phyloP scores from a whole-genome alignment of 1,140 invertebrate genomes.

The Thrips palmi region DNA sequence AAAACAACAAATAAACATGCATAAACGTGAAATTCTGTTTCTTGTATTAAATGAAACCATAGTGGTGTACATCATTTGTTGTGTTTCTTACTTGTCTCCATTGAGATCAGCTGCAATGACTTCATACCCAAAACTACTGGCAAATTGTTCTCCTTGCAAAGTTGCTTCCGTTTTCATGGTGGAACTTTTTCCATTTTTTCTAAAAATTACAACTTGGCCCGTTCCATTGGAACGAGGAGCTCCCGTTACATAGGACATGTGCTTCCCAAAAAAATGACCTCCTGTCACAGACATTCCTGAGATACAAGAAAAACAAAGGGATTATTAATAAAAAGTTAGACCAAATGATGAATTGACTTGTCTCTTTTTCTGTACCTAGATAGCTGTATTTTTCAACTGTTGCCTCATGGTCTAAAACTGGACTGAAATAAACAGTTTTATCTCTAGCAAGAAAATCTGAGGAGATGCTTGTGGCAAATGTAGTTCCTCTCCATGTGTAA shows the following conservation, averaged over 20 bases:
- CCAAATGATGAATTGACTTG: slow-evolving; percentile 8
- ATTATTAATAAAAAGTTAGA: slow-evolving; percentile 6
- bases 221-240: slow-evolving; percentile 69
- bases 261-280: slow-evolving; percentile 49
- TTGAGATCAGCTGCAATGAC: slow-evolving; percentile 67
- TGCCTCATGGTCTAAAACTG: slow-evolving; percentile 34
- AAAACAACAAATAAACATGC: slow-evolving; percentile 10
- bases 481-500: slow-evolving; percentile 71
- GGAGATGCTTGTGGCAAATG: slow-evolving; percentile 58
- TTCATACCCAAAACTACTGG: slow-evolving; percentile 79
- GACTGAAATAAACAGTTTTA: slow-evolving; percentile 58
- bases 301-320: slow-evolving; percentile 16
- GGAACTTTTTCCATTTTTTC: slow-evolving; percentile 7
- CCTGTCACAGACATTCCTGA: slow-evolving; percentile 72
- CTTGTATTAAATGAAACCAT: background rate
- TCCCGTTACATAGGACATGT: slow-evolving; percentile 57
- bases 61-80: background rate
- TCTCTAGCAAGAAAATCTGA: slow-evolving; percentile 57
- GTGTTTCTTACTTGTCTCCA: slow-evolving; percentile 49
- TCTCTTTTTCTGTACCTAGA: slow-evolving; percentile 34
- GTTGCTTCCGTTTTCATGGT: slow-evolving; percentile 38
- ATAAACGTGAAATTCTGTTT: slow-evolving; percentile 4
- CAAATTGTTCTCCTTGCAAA: slow-evolving; percentile 68
- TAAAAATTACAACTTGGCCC: slow-evolving; percentile 64
- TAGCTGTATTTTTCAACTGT: slow-evolving; percentile 83